phyloP scores from a whole-genome alignment of 1,140 invertebrate genomes.

The Carcinoscorpius rotundicauda region DNA sequence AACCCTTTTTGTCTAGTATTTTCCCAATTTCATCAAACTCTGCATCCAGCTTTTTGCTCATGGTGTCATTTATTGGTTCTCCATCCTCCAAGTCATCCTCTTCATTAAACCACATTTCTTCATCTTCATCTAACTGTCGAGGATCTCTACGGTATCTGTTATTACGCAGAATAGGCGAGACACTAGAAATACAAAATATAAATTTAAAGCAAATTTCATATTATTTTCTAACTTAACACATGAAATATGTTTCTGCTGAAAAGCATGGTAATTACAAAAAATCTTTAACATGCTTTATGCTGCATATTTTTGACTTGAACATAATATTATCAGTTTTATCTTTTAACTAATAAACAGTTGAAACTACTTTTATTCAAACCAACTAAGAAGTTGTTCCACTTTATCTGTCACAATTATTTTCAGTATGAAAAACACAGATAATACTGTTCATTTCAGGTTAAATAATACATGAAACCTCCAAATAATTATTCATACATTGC shows the following conservation, averaged over 20 bases:
- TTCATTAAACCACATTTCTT: constrained; percentile 98
- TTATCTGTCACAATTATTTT: background rate
- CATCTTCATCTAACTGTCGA: constrained; percentile 86
- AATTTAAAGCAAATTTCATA: constrained; percentile 6
- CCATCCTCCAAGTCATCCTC: constrained; percentile 79
- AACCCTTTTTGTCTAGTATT: constrained; percentile 33
- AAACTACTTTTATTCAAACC: no score
- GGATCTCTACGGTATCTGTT: constrained; percentile 78
- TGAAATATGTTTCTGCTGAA: no score
- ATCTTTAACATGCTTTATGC: no score
- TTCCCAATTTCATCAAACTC: constrained; percentile 49
- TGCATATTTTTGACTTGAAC: no score
- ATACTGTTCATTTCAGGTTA: background rate
- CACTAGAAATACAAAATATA: constrained; percentile 26
- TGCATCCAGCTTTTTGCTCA: constrained; percentile 39
- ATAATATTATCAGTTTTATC: no score
- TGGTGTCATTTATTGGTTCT: constrained; percentile 40
- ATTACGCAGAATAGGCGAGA: constrained; percentile 62
- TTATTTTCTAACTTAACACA: background rate
- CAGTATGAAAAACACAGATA: background rate
- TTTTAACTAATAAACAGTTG: no score
- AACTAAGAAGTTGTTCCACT: background rate
- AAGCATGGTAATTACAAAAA: no score
- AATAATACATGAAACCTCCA: background rate
- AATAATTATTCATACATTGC: background rate